Evolutionary conservation across 2,888 invertebrate genomes (phyloP), one percentile per base, ranked within the genome.

Genomic region (Pomacea canaliculata): DNA sequence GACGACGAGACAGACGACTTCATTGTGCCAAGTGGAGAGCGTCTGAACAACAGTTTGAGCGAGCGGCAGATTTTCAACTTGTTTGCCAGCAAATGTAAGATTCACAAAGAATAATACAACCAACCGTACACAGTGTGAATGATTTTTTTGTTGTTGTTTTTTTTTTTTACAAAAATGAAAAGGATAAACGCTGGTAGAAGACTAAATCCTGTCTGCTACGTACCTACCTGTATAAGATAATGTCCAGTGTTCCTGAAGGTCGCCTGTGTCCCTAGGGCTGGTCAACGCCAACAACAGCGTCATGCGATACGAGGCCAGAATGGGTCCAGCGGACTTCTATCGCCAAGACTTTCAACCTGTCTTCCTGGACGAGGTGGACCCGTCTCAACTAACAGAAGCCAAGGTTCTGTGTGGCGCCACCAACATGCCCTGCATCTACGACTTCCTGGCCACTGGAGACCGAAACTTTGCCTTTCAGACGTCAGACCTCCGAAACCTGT

Each of bases 81-180:
- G 8, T 80, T 65, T 65, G 78, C 75, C 46, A 48, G 73, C 18
- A 73, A 75, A 63, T 80, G 80, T 80, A 73, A 78, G 78, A 71
- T 23, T n/a, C 7, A 60, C 8, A 63, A 8, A 16, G 37, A 56
- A 56, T 56, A 37, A 37, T 37, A 37, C 37, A 37, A 37, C 37
- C 5, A 5, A 37, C 37, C 5, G 23, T 37, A 37, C 5, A 37
- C 3, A 37, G 37, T 16, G 8, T 16, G 10, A 1, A 16, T 56
- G 8, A 4, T 4, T 56, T 56, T 56, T 1, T 13, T 51, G 0
- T 10, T 56, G 51, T 13, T 51, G 0, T 10, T 51, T 51, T 13
- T 13, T 10, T 4, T 2, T 16, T 10, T 16, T 7, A 10, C 12
- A 37, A 37, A 37, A 16, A 13, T 3, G 51, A 0, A 13, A 56